Base-by-base conservation (phyloP, 2,797 vertebrate species). In the Threskiornis aethiopicus region DNA sequence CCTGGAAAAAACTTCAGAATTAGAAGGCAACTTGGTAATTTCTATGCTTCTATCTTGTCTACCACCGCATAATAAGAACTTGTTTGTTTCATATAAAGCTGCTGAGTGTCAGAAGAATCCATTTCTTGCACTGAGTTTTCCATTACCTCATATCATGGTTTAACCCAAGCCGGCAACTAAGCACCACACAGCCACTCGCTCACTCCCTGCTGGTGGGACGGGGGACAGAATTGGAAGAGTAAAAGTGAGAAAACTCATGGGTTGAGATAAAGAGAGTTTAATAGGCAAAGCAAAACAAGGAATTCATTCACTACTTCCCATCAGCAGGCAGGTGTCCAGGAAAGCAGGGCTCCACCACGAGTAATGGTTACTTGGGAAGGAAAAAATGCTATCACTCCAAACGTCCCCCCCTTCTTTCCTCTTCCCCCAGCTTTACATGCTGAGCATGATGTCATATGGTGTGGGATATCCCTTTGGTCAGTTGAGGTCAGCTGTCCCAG, bases 321-420 rank as follows among this genome's bases (percentile, higher is more conserved):
- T 37, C 1, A 2, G n/a, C 57, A 59, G 57, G n/a, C n/a, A 17
- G n/a, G n/a, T 59, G 57, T 37, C 57, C 57, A 35, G 15, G 57
- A 16, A 35, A 35, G n/a, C n/a, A 58, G 57, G 57, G 57, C n/a
- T 58, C n/a, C 57, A 5, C 35, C 57, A 35, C 10, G 1, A 2
- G 2, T 58, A 35, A 16, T 3, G 3, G 22, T 11, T 58, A 11
- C n/a, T 58, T 16, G n/a, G 14, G 22, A 58, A 58, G 57, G 25
- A 22, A 35, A 22, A 35, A 35, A 35, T 2, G 1, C 57, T 22
- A 35, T 25, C 15, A 8, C n/a, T 25, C n/a, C 1, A 0, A 58
- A 58, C 1, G 2, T 35, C 33, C 2, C 21, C 29, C 20, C 4
- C 33, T 24, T 10, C 14, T 22, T 58, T 16, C 57, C 24, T 58